Evolutionary conservation across 2,888 invertebrate species (phyloP).

Genomic region (Eudasyphora cyanicolor): DNA sequence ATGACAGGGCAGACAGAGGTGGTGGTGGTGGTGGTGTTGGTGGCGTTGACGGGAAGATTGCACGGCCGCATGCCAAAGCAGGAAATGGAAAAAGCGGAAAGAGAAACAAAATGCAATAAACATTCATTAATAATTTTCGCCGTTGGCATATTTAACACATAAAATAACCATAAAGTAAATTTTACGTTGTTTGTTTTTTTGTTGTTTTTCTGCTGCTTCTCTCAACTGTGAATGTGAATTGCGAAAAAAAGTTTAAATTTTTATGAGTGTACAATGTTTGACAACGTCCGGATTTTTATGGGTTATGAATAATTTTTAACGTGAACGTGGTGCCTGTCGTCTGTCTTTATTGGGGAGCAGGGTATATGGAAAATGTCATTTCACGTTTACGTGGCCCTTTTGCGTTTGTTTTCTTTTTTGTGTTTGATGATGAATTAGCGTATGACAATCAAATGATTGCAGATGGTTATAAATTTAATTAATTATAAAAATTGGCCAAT

Average conservation of each 20-base stretch:
- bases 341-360: not conserved
- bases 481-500: slow-evolving; percentile 1
- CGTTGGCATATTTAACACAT: slow-evolving; percentile 30
- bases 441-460: not conserved
- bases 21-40: slow-evolving; percentile 21
- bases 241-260: slow-evolving; percentile 14
- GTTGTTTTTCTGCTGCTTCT: not conserved
- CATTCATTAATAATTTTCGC: slow-evolving; percentile 52
- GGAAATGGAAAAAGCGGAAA: slow-evolving; percentile 48
- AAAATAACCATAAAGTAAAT: slow-evolving; percentile 32
- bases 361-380: no score
- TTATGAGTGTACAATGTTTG: slow-evolving; percentile 25
- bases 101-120: slow-evolving; percentile 46
- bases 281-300: slow-evolving; percentile 24
- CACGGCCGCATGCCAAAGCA: slow-evolving; percentile 9
- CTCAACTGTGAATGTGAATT: not conserved
- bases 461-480: not conserved
- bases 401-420: no score
- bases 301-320: slow-evolving; percentile 32
- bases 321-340: not conserved
- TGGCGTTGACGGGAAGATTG: not conserved
- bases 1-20: slow-evolving; percentile 38
- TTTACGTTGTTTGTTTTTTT: no score
- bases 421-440: not conserved
- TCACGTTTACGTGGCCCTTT: not conserved